Evolutionary conservation across 1,140 invertebrate genomes (phyloP), one percentile per base, ranked within the genome.

Genomic region (Drosophila miranda): DNA sequence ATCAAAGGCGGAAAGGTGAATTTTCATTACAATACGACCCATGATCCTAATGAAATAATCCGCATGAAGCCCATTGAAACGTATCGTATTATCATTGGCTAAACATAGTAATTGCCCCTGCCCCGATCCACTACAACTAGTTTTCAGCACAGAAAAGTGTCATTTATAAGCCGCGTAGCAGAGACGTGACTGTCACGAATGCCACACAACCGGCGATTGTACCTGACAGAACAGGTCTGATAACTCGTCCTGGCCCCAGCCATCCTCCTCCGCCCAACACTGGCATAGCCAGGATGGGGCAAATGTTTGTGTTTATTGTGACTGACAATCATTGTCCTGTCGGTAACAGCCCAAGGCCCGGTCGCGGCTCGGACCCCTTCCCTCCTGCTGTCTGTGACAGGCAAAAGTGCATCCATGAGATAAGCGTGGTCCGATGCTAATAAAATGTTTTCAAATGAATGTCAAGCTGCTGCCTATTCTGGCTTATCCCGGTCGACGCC

Each of bases 391-490:
- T 23, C 61, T 54, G 66, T 66, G 61, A 26, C n/a, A 57, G 50
- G 45, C 48, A 16, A 53, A 60, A 58, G 23, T 78, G 76, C 70
- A 75, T 60, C 55, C 66, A 55, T 11, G 53, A 70, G 71, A 67
- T 76, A 63, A 60, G 19, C 78, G 59, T 59, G 72, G 75, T 46
- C 71, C 60, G 68, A 73, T 81, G 82, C 73, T 86, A 74, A 67
- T 75, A 75, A 74, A 77, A 77, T 81, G 77, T 77, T 84, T 74
- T 86, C 81, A 86, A 77, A 66, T 74, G 63, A 69, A 76, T 72
- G 81, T 87, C 81, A 86, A 70, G 79, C 51, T 58, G 49, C 46
- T 58, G 81, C 73, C 63, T 83, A 66, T 82, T 71, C 58, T 57
- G 59, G 59, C 77, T 48, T 76, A 57, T 66, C 49, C 64, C 38